Conservation (phyloP, 2,888 invertebrate species). For the Augochlorella aurata region DNA sequence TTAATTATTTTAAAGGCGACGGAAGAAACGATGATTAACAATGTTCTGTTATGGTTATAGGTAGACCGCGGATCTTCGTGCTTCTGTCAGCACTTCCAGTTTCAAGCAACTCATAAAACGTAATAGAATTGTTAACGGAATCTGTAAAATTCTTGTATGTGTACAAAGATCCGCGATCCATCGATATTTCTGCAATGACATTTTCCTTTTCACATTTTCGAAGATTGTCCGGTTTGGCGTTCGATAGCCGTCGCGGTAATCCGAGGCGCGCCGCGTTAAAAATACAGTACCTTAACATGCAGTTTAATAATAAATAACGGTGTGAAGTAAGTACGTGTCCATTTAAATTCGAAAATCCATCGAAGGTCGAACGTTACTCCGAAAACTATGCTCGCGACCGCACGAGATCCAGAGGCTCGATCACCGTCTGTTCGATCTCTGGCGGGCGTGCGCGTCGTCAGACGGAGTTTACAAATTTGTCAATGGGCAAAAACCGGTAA, state of each 20-base stretch:
- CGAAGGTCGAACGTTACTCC: not conserved
- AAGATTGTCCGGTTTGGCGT: not conserved
- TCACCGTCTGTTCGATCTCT: not conserved
- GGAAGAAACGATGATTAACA: too few relatives aligned
- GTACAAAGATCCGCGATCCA: too few relatives aligned
- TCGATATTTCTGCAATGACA: too few relatives aligned
- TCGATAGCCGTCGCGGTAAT: not conserved
- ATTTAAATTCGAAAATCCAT: conserved; percentile 13
- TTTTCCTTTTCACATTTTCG: too few relatives aligned
- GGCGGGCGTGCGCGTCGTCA: conserved; percentile 1
- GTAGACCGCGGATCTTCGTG: too few relatives aligned
- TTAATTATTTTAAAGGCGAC: too few relatives aligned
- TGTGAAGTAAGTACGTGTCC: conserved; percentile 7
- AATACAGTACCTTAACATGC: not conserved
- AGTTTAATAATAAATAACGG: conserved; percentile 14
- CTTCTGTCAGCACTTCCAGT: too few relatives aligned
- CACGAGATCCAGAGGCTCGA: not conserved
- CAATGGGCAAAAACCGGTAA: not conserved
- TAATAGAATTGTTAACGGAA: too few relatives aligned
- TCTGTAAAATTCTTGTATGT: too few relatives aligned
- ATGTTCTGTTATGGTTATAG: too few relatives aligned
- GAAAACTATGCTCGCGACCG: conserved; percentile 1
- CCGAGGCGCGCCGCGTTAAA: not conserved
- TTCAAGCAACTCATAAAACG: too few relatives aligned
- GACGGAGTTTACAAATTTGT: not conserved